Percentiles rank a stretch among this genome's conserved stretches.
Evolutionary conservation across 2,113 vertebrate genomes (phyloP).

Genomic region (Seriola aureovittata): DNA sequence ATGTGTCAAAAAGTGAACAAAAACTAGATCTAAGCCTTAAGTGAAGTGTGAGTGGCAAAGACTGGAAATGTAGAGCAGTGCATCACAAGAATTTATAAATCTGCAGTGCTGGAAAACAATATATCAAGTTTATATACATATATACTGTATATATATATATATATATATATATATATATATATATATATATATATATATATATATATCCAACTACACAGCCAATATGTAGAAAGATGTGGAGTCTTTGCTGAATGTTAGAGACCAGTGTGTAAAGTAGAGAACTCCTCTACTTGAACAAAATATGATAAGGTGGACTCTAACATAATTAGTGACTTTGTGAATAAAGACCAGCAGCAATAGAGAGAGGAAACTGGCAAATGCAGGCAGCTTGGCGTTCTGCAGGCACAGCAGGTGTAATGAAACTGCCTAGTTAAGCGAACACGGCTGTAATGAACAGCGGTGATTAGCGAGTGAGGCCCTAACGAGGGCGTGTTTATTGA

Average conservation of each 20-base stretch:
- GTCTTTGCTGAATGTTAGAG: background rate
- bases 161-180: too few relatives aligned
- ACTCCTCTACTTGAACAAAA: conserved; percentile 40
- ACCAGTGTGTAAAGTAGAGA: conserved; percentile 4
- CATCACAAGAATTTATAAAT: background rate
- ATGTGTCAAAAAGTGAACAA: background rate
- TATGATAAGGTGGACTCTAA: background rate
- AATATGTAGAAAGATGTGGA: background rate
- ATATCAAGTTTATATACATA: too few relatives aligned
- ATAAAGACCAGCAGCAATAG: conserved; percentile 22
- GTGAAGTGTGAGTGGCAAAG: too few relatives aligned
- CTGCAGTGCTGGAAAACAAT: background rate
- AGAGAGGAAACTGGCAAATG: conserved; percentile 50
- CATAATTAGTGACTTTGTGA: conserved; percentile 34
- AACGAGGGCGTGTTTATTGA: conserved; percentile 78
- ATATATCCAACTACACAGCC: background rate
- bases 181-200: too few relatives aligned
- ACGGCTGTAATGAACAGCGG: conserved; percentile 71
- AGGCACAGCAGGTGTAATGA: conserved; percentile 64
- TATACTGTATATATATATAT: too few relatives aligned
- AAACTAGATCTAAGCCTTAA: background rate
- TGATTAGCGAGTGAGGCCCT: conserved; percentile 74
- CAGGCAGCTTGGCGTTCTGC: conserved; percentile 46
- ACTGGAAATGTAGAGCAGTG: too few relatives aligned
- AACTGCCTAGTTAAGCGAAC: conserved; percentile 66